Base-by-base conservation (phyloP, 1,140 invertebrate species). In the Drepana arcuata region DNA sequence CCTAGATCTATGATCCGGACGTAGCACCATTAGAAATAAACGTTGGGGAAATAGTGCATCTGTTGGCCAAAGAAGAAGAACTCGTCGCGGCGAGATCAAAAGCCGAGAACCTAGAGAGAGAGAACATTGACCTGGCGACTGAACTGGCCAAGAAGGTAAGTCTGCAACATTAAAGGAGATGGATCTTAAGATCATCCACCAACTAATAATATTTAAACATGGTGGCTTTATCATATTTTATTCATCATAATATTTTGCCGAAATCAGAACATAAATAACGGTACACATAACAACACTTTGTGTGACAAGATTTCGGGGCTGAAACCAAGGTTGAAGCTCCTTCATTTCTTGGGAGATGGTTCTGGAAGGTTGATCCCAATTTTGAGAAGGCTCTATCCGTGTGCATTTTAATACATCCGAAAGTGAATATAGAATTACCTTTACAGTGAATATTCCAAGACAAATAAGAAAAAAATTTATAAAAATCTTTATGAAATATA, bases 31-130 rank as follows among this genome's bases (percentile, higher is more conserved):
- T 97, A 16, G 88, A 95, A 34, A 96, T 98, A 21, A 96, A 97
- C 67, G 95, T 97, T 0, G 92, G 91, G 58, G 93, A 96, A 84
- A 91, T 97, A 28, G 93, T 97, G 2, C 93, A 95, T 52, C 85
- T 96, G 64, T 80, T 98, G 28, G 95, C 95, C 5, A 97, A 96
- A 79, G 96, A 99, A 81, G 94, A 97, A 65, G 95, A 98, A 77
- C 81, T 98, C 12, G 90, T 94, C 1, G 92, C 92, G 5, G 94
- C 94, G 0, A 88, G 93, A 49, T 92, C 88, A 24, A 95, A 95
- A 63, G 92, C 95, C 0, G 92, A 95, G 34, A 93, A 94, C 63
- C 60, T 97, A 33, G 94, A 96, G 68, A 92, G 91, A 51, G 94
- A 96, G 67, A 96, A 96, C 69, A 89, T 89, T 1, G 95, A 97